Conservation (phyloP, 2,888 invertebrate species). For the Pyrocoelia pectoralis region DNA sequence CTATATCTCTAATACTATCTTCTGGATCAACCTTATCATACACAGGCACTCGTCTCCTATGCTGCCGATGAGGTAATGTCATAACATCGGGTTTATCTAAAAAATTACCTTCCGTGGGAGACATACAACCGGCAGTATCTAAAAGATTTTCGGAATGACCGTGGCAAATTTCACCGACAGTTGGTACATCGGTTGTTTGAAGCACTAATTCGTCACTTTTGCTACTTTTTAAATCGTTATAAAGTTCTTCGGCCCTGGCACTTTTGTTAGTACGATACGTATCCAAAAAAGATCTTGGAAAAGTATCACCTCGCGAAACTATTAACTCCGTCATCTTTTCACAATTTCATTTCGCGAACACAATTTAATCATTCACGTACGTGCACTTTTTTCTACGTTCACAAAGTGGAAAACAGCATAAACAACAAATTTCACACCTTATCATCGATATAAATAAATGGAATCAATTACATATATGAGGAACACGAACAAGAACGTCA, state of each 20-base stretch:
- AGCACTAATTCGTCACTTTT: slow-evolving; percentile 64
- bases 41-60: slow-evolving; percentile 55
- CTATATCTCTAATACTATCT: slow-evolving; percentile 69
- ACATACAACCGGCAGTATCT: slow-evolving; percentile 53
- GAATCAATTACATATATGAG: slow-evolving; percentile 3
- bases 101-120: slow-evolving; percentile 52
- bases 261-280: slow-evolving; percentile 53
- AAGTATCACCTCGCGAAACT: slow-evolving; percentile 59
- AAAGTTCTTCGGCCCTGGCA: slow-evolving; percentile 54
- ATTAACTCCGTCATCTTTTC: slow-evolving; percentile 57
- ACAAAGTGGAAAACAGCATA: slow-evolving; percentile 8
- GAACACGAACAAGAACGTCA: slow-evolving; percentile 21
- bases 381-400: background rate
- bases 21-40: slow-evolving; percentile 69
- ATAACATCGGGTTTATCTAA: slow-evolving; percentile 53
- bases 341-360: slow-evolving; percentile 15
- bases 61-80: slow-evolving; percentile 41
- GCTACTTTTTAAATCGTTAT: slow-evolving; percentile 61
- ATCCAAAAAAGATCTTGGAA: slow-evolving; percentile 59
- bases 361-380: background rate
- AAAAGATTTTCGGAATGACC: slow-evolving; percentile 59
- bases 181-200: slow-evolving; percentile 59
- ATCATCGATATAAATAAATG: slow-evolving; percentile 33
- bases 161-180: slow-evolving; percentile 59
- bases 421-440: slow-evolving; percentile 15